These are phyloP conservation scores for Diarsia dahlii DNA, from an alignment of 2,888 invertebrate species.

Conservation along the genomic window DNA sequence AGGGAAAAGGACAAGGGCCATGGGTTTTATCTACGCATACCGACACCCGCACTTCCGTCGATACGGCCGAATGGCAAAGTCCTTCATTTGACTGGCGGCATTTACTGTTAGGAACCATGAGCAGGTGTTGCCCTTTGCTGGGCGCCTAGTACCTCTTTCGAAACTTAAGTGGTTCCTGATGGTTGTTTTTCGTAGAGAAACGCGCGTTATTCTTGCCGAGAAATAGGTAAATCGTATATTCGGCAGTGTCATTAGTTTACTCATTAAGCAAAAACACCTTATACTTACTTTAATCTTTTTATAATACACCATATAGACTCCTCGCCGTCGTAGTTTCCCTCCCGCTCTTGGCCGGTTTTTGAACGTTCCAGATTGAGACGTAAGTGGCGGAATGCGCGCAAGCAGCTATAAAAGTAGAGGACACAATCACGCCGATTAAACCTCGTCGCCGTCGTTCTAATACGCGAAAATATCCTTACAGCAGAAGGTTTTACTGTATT, in stretches of 20 bases:
- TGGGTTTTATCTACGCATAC: conserved; percentile 44
- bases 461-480: conserved; percentile 24
- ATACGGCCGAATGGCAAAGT: conserved; percentile 35
- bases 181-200: background rate
- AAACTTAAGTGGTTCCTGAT: background rate
- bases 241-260: background rate
- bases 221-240: background rate
- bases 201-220: too few relatives aligned
- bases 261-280: too few relatives aligned
- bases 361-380: conserved; percentile 56
- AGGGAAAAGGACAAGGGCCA: conserved; percentile 24
- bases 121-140: background rate
- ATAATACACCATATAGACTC: background rate
- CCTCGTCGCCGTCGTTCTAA: conserved; percentile 15
- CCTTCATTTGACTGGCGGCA: conserved; percentile 12
- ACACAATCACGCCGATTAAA: conserved; percentile 57
- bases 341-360: conserved; percentile 41
- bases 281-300: too few relatives aligned
- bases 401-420: conserved; percentile 51
- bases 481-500: background rate
- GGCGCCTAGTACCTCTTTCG: background rate
- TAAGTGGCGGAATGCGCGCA: conserved; percentile 60
- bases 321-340: background rate
- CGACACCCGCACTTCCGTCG: conserved; percentile 56
- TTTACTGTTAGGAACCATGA: conserved; percentile 22